A percentile compares a stretch with the other conserved stretches of the same genome.
phyloP scores from a whole-genome alignment of 2,888 invertebrate genomes.

The Herminia tarsipennalis region DNA sequence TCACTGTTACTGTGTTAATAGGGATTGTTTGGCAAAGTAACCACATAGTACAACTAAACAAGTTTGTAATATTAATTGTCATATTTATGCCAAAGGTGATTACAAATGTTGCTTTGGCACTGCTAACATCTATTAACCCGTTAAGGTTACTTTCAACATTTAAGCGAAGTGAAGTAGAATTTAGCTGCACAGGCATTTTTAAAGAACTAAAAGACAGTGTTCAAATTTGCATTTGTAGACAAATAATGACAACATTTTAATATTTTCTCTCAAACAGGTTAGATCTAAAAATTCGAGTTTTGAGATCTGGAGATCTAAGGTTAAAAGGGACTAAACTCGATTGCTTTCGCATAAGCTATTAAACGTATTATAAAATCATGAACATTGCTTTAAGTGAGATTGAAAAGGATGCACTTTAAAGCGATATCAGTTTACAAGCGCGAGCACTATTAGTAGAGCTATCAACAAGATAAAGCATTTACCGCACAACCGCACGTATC shows the following conservation, averaged over 20 bases:
- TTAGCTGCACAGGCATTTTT: too few species aligned
- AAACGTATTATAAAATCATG: not conserved
- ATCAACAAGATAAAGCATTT: conserved; percentile 65
- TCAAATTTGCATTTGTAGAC: too few species aligned
- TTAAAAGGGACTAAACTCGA: too few species aligned
- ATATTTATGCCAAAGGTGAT: conserved; percentile 17
- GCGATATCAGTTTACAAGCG: conserved; percentile 14
- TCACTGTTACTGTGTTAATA: conserved; percentile 9
- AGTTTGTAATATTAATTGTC: conserved; percentile 12
- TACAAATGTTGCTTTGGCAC: conserved; percentile 7
- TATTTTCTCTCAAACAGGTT: too few species aligned
- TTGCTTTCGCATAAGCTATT: too few species aligned
- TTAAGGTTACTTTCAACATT: not conserved
- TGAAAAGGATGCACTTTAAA: conserved; percentile 9
- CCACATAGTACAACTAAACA: conserved; percentile 5
- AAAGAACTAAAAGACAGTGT: too few species aligned
- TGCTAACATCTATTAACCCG: not conserved
- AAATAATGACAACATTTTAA: too few species aligned
- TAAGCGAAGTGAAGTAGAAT: not conserved
- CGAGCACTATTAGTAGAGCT: conserved; percentile 23
- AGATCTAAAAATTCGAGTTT: too few species aligned
- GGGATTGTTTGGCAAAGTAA: conserved; percentile 3
- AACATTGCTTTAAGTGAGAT: conserved; percentile 4
- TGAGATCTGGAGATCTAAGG: too few species aligned
- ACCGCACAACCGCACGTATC: conserved; percentile 93